Conservation (phyloP, 2,888 invertebrate genomes). For the Ephialtes manifestator region DNA sequence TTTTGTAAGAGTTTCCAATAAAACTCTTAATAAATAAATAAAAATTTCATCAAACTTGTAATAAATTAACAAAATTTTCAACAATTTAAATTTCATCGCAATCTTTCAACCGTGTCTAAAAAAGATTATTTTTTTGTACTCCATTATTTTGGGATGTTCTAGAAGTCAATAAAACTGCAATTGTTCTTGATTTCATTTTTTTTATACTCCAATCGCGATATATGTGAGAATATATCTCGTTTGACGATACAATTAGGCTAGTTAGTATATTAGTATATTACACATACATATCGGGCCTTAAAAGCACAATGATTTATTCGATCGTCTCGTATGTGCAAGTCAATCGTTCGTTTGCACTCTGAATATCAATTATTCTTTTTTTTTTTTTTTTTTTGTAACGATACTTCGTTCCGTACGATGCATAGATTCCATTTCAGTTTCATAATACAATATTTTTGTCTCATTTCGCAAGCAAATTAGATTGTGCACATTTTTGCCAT, state of each 20-base stretch:
- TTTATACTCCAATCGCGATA: conserved; percentile 14
- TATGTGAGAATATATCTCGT: conserved; percentile 10
- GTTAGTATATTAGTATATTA: conserved; percentile 17
- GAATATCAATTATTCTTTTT: neutral
- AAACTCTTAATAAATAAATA: no score
- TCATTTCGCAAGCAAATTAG: neutral
- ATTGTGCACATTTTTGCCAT: neutral
- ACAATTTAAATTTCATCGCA: no score
- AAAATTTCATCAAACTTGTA: neutral
- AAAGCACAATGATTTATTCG: conserved; percentile 57
- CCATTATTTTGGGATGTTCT: neutral
- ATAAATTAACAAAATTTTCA: neutral
- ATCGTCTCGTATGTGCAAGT: conserved; percentile 45
- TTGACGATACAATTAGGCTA: conserved; percentile 24
- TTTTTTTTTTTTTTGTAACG: neutral
- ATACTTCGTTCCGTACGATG: conserved; percentile 8
- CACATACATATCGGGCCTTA: conserved; percentile 20
- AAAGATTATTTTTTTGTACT: neutral
- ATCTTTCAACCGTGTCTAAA: no score
- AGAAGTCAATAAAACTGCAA: neutral
- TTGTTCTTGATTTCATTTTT: conserved; percentile 11
- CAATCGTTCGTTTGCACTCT: conserved; percentile 14
- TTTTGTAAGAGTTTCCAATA: no score
- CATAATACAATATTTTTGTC: neutral
- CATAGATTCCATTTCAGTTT: neutral